Evolutionary conservation across 1,140 invertebrate species (phyloP), one percentile per base, ranked within the genome.

Genomic region (Homarus americanus): DNA sequence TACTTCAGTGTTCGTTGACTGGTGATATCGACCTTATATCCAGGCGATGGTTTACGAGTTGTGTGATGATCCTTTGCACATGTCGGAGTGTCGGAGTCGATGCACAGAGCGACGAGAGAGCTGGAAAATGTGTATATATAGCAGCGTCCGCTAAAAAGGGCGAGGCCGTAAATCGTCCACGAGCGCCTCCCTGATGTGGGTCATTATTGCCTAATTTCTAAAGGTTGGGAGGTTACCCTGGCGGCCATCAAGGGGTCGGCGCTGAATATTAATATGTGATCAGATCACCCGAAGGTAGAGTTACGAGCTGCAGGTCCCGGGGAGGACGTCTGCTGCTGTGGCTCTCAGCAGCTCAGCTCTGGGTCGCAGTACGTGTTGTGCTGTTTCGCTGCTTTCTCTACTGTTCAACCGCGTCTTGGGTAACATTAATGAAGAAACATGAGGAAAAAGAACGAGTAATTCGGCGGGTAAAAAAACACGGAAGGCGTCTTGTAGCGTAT

Each of bases 141-240:
- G 28, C 63, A 69, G n/a, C 63, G 63, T 69, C 63, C 24, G 28
- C 63, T 69, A 28, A 28, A 12, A 32, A 28, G 28, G n/a, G 63
- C n/a, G 63, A 69, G n/a, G 63, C 28, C 28, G 40, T 79, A 79
- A 79, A 79, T 79, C 44, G 40, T 32, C n/a, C 76, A 49, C 76
- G 40, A 79, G 40, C 44, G 76, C n/a, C 40, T 79, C 40, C 76
- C 76, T 79, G 76, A 79, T 79, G 76, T 79, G 76, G 76, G 40
- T 79, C 40, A 79, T 79, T 79, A 79, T 79, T 79, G 76, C 76
- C 76, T 79, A 41, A 79, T 79, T 79, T 79, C 36, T 79, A 24
- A 49, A 49, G 76, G 76, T 79, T 79, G 76, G 76, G 38, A 79
- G 76, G 76, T 79, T 79, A 49, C 40, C 40, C 76, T 79, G 40